Percentiles rank a stretch among this genome's conserved stretches.
These are phyloP conservation scores for Cromileptes altivelis DNA, from an alignment of 2,113 vertebrate genomes.

Conservation along the genomic window DNA sequence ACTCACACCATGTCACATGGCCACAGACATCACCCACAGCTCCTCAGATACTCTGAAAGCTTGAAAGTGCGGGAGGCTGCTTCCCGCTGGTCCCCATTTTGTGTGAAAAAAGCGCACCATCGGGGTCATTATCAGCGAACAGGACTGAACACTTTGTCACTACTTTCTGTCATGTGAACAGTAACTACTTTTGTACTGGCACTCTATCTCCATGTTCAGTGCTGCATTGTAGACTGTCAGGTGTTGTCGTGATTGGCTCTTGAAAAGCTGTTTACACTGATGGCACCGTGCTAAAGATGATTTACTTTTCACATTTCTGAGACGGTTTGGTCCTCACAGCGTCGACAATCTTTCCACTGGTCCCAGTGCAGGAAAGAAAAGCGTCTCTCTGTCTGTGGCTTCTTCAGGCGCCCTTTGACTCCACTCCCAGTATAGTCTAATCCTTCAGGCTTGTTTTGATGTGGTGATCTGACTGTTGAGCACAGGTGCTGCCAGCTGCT, in stretches of 20 bases:
- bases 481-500: slow-evolving; percentile 76
- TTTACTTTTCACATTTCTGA: background rate
- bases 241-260: background rate
- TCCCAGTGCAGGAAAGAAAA: slow-evolving; percentile 8
- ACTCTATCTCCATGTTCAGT: background rate
- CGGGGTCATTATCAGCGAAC: background rate
- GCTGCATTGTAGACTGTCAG: background rate
- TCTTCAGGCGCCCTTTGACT: slow-evolving; percentile 34
- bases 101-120: background rate
- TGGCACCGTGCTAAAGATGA: background rate
- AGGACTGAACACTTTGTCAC: background rate
- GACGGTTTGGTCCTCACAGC: background rate
- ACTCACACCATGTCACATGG: slow-evolving; percentile 76
- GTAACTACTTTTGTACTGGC: background rate
- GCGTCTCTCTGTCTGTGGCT: slow-evolving; percentile 32
- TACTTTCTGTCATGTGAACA: background rate
- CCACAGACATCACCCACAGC: slow-evolving; percentile 64
- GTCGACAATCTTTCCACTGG: slow-evolving; percentile 1
- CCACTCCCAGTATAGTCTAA: slow-evolving; percentile 33
- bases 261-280: background rate
- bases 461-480: slow-evolving; percentile 72
- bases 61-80: slow-evolving; percentile 9
- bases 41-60: slow-evolving; percentile 59
- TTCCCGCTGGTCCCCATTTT: background rate
- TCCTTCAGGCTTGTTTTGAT: slow-evolving; percentile 66